Base-by-base conservation (phyloP, 2,797 vertebrate genomes). In the Epinephelus malabaricus region DNA sequence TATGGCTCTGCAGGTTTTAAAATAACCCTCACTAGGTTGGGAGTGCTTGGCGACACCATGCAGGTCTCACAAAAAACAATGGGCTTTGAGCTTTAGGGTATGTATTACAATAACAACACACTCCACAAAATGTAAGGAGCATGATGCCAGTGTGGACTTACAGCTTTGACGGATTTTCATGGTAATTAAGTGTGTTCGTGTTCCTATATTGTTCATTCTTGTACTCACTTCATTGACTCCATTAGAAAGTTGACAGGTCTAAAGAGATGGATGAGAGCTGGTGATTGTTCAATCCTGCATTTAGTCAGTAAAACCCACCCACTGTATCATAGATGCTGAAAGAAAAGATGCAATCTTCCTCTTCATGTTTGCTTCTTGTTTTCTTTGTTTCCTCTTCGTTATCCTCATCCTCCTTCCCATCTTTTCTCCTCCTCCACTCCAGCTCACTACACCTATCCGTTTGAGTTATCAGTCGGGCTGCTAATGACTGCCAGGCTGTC, bases 401-500 rank as follows among this genome's bases (percentile, higher is more conserved):
- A 47, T 78, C 50, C 38, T 73, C 73, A 34, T 71, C 59, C 25
- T 73, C 73, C 27, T 71, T 56, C 62, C 55, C n/a, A 15, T 78
- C 64, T 71, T 53, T 67, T 61, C 82, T 34, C 38, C 59, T 64
- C 43, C 66, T 67, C 49, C 18, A 7, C 76, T 69, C 40, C 66
- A 63, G 78, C 79, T 81, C 46, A 30, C 76, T 76, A 65, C 86
- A 82, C 83, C 86, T 83, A 86, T 92, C 88, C 82, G 86, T 90
- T 86, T 83, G 82, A 89, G 85, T 92, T 92, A 94, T 95, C 93
- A 88, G 88, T 75, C 10, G 70, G 77, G 64, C 86, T 84, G 87
- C 94, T 94, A 94, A 95, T 85, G 92, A 95, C 90, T 85, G 86
- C 88, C 75, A 73, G 74, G 70, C 78, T 86, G 87, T 92, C 92